Conservation (phyloP, 2,113 vertebrate genomes). For the Channa argus region DNA sequence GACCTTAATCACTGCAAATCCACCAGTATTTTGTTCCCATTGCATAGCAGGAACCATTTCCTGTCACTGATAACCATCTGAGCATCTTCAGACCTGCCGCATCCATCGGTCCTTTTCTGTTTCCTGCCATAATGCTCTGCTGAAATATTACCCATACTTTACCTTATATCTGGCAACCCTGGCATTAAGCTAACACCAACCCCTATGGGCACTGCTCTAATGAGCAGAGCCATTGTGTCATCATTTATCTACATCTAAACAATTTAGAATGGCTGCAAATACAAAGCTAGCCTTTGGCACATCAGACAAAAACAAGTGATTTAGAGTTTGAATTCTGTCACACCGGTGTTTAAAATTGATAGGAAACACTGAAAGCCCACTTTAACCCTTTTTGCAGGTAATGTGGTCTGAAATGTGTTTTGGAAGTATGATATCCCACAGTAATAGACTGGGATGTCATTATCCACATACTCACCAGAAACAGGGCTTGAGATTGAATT, state of each 20-base stretch:
- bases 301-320: not conserved
- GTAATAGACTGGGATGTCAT: slow-evolving; percentile 61
- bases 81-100: slow-evolving; percentile 53
- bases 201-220: slow-evolving; percentile 34
- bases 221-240: slow-evolving; percentile 23
- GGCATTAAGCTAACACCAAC: slow-evolving; percentile 29
- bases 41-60: slow-evolving; percentile 31
- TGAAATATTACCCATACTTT: slow-evolving; percentile 56
- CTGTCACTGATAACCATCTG: slow-evolving; percentile 54
- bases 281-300: not conserved
- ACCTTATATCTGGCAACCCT: slow-evolving; percentile 35
- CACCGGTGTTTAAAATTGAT: slow-evolving; percentile 12
- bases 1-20: slow-evolving; percentile 25
- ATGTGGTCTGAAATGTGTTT: slow-evolving; percentile 47
- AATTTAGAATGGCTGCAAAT: slow-evolving; percentile 18
- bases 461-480: slow-evolving; percentile 62
- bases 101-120: slow-evolving; percentile 25
- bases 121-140: slow-evolving; percentile 38
- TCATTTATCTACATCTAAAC: slow-evolving; percentile 18
- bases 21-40: slow-evolving; percentile 16
- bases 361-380: slow-evolving; percentile 17
- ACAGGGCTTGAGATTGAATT: slow-evolving; percentile 67
- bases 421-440: slow-evolving; percentile 46
- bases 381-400: slow-evolving; percentile 30
- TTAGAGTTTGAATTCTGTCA: slow-evolving; percentile 23